These are phyloP conservation scores for Scotopteryx bipunctaria DNA, from an alignment of 2,888 invertebrate species.

Conservation along the genomic window DNA sequence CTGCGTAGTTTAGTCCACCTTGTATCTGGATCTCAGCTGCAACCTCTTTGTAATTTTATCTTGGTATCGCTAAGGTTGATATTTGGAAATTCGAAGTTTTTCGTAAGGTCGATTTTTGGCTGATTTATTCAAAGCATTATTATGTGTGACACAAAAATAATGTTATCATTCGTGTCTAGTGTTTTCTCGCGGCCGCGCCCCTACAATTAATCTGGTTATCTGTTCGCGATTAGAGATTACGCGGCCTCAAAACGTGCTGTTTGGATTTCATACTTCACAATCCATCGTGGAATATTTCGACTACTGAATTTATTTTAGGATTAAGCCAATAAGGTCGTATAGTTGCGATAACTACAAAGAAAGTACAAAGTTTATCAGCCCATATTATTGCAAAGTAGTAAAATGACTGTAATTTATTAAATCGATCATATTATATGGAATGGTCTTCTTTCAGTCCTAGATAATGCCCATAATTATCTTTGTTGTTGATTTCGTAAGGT, in stretches of 20 bases:
- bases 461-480: constrained; percentile 47
- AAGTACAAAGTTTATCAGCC: constrained; percentile 29
- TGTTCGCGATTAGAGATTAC: constrained; percentile 56
- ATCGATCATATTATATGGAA: constrained; percentile 46
- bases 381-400: constrained; percentile 42
- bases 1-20: constrained; percentile 53
- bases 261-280: constrained; percentile 40
- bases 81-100: constrained; percentile 4
- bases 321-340: constrained; percentile 41
- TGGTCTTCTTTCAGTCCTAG: constrained; percentile 53
- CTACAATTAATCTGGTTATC: constrained; percentile 72
- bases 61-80: constrained; percentile 18
- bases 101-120: constrained; percentile 18
- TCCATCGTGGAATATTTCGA: constrained; percentile 46
- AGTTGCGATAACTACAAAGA: constrained; percentile 29
- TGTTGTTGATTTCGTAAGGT: constrained; percentile 47
- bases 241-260: constrained; percentile 48
- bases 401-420: constrained; percentile 49
- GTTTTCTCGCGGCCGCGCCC: constrained; percentile 57
- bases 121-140: constrained; percentile 4
- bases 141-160: constrained; percentile 42
- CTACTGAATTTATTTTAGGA: constrained; percentile 44
- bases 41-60: constrained; percentile 16
- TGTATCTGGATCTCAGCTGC: constrained; percentile 30
- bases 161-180: constrained; percentile 45